phyloP scores from a whole-genome alignment of 2,113 vertebrate species.

The Epinephelus fuscoguttatus region DNA sequence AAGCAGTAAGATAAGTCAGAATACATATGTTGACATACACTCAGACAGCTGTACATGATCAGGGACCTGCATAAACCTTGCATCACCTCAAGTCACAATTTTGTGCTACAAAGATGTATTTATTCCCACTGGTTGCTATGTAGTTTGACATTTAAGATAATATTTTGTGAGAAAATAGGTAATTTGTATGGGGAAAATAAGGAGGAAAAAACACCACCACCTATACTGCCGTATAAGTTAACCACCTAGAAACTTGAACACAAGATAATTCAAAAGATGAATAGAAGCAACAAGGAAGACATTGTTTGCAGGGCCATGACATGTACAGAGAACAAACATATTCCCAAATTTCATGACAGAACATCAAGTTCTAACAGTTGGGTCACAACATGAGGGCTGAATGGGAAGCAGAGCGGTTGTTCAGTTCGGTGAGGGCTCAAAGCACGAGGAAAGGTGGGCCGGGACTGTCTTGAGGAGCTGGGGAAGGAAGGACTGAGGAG shows the following conservation, averaged over 20 bases:
- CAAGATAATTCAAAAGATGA: neutral
- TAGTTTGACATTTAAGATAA: too few species aligned
- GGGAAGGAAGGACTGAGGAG: constrained; percentile 69
- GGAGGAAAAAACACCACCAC: too few species aligned
- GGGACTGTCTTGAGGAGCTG: constrained; percentile 50
- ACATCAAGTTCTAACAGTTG: constrained; percentile 16
- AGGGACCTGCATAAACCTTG: constrained; percentile 39
- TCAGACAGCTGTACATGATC: constrained; percentile 35
- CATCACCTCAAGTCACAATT: neutral
- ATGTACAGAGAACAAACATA: constrained; percentile 32
- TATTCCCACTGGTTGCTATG: too few species aligned
- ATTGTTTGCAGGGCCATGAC: constrained; percentile 55
- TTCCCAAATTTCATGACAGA: constrained; percentile 15
- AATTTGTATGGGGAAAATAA: neutral
- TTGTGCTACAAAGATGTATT: neutral
- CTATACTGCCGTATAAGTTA: neutral
- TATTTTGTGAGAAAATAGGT: neutral
- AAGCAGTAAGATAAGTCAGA: neutral
- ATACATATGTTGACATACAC: constrained; percentile 13
- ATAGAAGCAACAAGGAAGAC: neutral
- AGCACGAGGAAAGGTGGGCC: constrained; percentile 50
- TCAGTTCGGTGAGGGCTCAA: constrained; percentile 48
- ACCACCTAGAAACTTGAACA: neutral
- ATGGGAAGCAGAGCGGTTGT: constrained; percentile 37
- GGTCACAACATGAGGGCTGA: constrained; percentile 63